Evolutionary conservation across 2,113 vertebrate species (phyloP).

Genomic region (Onychorhynchus coronatus): DNA sequence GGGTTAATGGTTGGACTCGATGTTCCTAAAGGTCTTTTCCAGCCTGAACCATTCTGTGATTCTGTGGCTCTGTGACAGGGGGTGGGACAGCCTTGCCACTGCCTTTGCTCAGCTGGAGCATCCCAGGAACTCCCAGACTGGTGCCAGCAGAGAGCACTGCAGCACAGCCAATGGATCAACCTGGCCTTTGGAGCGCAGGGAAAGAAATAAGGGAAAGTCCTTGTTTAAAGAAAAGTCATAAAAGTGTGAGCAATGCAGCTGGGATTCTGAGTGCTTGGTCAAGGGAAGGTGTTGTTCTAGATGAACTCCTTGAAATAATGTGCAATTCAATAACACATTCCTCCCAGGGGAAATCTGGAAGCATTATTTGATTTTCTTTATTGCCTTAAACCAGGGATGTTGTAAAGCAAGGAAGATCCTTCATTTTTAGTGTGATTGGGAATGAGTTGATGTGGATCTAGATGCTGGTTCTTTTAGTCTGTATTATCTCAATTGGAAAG

Average conservation of each 20-base stretch:
- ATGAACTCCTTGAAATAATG: not conserved
- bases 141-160: constrained; percentile 65
- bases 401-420: not conserved
- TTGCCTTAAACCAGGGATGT: not conserved
- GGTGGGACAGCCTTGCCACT: not conserved
- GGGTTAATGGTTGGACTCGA: rapidly evolving
- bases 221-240: rapidly evolving
- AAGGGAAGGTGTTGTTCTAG: not conserved
- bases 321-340: rapidly evolving
- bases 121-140: not conserved
- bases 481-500: rapidly evolving
- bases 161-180: not conserved
- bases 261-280: not conserved
- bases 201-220: rapidly evolving
- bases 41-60: rapidly evolving
- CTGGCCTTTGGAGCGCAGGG: rapidly evolving
- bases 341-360: not conserved
- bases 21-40: not conserved
- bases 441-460: not conserved
- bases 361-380: not conserved
- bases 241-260: rapidly evolving
- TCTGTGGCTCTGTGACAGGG: rapidly evolving
- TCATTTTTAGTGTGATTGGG: rapidly evolving
- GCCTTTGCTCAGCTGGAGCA: not conserved
- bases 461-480: not conserved